These are phyloP conservation scores for Neoseiulus cucumeris DNA, from an alignment of 1,140 invertebrate genomes.

Conservation along the genomic window DNA sequence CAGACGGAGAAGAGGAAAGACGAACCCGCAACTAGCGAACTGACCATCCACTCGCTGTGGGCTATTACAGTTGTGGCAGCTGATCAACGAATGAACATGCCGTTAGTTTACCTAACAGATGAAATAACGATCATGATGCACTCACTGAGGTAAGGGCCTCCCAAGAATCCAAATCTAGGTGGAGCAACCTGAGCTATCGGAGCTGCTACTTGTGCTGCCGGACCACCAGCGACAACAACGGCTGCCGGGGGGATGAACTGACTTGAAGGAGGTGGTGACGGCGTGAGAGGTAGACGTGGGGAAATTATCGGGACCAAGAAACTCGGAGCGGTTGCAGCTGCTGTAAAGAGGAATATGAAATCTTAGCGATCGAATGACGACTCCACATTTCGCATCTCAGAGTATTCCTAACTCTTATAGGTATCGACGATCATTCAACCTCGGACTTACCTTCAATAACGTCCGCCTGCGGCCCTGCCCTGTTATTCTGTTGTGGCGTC, in stretches of 20 bases:
- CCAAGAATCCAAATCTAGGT: not conserved
- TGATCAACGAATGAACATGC: no score
- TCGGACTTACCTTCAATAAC: no score
- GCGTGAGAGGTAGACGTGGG: not conserved
- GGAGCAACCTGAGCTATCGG: not conserved
- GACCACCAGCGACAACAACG: not conserved
- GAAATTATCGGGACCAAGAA: constrained; percentile 5
- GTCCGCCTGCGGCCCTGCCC: no score
- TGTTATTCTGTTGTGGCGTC: no score
- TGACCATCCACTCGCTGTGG: no score
- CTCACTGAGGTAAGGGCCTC: constrained; percentile 1
- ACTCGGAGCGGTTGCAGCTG: not conserved
- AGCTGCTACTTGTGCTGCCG: not conserved
- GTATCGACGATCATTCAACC: not conserved
- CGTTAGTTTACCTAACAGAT: not conserved
- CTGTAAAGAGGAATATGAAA: no score
- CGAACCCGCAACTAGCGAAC: no score
- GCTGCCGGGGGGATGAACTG: constrained; percentile 1
- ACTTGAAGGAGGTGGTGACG: not conserved
- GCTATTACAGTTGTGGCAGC: no score
- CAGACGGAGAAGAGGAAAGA: no score
- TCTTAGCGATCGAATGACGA: not conserved
- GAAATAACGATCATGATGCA: not conserved
- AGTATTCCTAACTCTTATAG: not conserved
- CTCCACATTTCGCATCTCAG: not conserved